Evolutionary conservation across 2,797 vertebrate genomes (phyloP).

Genomic region (Florisuga fusca): DNA sequence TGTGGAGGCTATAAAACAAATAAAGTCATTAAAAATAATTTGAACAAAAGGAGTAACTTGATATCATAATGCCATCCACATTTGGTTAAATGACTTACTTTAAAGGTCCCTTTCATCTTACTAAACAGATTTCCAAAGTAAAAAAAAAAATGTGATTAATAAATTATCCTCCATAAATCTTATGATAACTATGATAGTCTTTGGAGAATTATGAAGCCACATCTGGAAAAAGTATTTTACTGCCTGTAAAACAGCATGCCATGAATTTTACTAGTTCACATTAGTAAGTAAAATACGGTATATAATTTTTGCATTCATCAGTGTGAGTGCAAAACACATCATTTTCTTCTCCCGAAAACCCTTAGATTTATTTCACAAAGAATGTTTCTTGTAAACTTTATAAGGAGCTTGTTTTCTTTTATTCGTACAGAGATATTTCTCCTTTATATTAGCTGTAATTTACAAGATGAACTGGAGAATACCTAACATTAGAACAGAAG

Average conservation of each 20-base stretch:
- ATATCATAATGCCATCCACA: constrained; percentile 83
- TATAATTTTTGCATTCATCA: constrained; percentile 76
- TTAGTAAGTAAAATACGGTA: constrained; percentile 83
- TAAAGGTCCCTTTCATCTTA: constrained; percentile 87
- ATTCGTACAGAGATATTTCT: constrained; percentile 54
- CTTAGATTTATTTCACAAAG: constrained; percentile 78
- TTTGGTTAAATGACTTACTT: constrained; percentile 84
- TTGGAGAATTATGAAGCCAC: constrained; percentile 87
- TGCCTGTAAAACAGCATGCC: constrained; percentile 83
- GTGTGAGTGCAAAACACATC: constrained; percentile 57
- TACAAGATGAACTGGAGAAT: constrained; percentile 50
- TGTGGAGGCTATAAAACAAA: constrained; percentile 82
- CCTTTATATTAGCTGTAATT: constrained; percentile 42
- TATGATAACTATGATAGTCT: constrained; percentile 86
- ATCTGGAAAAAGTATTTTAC: constrained; percentile 89
- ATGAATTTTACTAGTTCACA: constrained; percentile 80
- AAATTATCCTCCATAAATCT: constrained; percentile 90
- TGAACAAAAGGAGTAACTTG: constrained; percentile 84
- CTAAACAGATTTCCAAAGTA: constrained; percentile 81
- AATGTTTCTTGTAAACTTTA: constrained; percentile 78
- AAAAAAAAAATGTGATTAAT: constrained; percentile 87
- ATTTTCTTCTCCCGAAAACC: constrained; percentile 66
- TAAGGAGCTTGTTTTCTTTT: constrained; percentile 69
- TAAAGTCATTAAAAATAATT: constrained; percentile 88
- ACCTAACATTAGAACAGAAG: constrained; percentile 49